Evolutionary conservation across 2,888 invertebrate genomes (phyloP).

Genomic region (Eulithis testata): DNA sequence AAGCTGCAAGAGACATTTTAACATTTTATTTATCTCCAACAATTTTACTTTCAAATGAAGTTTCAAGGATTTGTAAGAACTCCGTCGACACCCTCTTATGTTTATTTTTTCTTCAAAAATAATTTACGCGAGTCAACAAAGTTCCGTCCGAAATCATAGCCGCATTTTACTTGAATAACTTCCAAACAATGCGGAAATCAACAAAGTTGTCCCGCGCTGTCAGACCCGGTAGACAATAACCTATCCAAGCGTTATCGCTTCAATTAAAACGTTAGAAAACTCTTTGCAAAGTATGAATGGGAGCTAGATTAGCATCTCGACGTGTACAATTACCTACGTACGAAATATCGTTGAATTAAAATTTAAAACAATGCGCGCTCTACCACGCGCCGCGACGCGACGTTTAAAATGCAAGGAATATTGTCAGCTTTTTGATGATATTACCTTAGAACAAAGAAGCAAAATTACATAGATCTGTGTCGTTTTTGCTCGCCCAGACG

Average conservation of each 20-base stretch:
- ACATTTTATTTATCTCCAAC: not conserved
- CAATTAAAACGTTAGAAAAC: not conserved
- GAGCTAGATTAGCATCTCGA: too few relatives aligned
- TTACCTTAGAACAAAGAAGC: too few relatives aligned
- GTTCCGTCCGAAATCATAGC: slow-evolving; percentile 5
- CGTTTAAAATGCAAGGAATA: too few relatives aligned
- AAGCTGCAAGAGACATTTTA: not conserved
- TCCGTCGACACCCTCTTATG: not conserved
- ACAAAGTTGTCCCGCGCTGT: slow-evolving; percentile 15
- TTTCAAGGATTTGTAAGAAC: not conserved
- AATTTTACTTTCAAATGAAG: slow-evolving; percentile 1
- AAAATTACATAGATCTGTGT: too few relatives aligned
- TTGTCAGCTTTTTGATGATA: too few relatives aligned
- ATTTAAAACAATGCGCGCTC: too few relatives aligned
- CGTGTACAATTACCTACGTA: too few relatives aligned
- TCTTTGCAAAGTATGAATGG: too few relatives aligned
- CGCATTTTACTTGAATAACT: slow-evolving; percentile 8
- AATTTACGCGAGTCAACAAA: slow-evolving; percentile 3
- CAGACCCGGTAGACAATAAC: not conserved
- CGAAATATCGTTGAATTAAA: too few relatives aligned
- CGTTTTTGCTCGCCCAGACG: too few relatives aligned
- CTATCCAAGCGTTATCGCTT: not conserved
- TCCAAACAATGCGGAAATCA: slow-evolving; percentile 14
- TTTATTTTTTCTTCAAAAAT: slow-evolving; percentile 4
- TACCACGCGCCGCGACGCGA: too few relatives aligned